Percentiles rank a stretch among this genome's conserved stretches.
Conservation (phyloP, 2,113 vertebrate species). For the Tenrec ecaudatus region DNA sequence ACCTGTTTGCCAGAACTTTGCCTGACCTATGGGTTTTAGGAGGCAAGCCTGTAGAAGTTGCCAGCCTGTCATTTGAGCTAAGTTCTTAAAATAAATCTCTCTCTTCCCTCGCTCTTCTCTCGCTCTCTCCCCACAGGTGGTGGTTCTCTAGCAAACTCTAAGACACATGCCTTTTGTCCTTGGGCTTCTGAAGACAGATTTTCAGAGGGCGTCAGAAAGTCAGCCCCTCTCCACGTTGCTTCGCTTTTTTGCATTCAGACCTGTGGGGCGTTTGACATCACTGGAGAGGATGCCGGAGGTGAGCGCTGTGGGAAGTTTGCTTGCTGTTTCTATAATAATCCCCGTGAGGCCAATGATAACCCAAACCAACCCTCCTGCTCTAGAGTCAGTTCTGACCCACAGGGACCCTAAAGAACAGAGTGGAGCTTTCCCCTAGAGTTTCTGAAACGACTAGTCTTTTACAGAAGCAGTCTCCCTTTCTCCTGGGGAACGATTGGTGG, state of each 20-base stretch:
- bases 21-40: neutral
- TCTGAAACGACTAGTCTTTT: too few species aligned
- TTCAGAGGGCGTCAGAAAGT: neutral
- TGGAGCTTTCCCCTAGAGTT: too few species aligned
- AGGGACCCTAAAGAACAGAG: too few species aligned
- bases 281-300: neutral
- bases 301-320: slow-evolving; percentile 9
- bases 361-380: too few species aligned
- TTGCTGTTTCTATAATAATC: neutral
- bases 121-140: too few species aligned
- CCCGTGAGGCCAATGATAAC: neutral
- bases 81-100: neutral
- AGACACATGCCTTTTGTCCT: neutral
- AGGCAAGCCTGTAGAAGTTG: neutral
- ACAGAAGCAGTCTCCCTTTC: too few species aligned
- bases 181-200: neutral
- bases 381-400: too few species aligned
- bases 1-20: neutral
- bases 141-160: neutral
- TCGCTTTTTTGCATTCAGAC: neutral
- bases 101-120: too few species aligned
- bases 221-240: fast-evolving
- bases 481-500: too few species aligned
- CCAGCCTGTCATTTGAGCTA: neutral
- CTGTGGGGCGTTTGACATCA: neutral